Evolutionary conservation across 1,140 invertebrate species (phyloP).

Genomic region (Drosophila tsacasi): DNA sequence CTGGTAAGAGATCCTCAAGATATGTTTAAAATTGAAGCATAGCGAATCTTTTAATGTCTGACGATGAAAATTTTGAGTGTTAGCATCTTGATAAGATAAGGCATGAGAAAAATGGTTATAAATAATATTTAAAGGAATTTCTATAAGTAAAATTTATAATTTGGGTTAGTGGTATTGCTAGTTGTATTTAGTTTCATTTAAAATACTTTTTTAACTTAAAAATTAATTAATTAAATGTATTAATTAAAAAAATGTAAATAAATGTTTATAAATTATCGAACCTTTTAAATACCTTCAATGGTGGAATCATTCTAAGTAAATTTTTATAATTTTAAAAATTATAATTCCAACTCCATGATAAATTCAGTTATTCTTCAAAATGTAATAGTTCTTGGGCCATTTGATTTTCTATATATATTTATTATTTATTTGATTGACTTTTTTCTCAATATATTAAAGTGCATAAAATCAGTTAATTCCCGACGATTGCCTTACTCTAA

Average conservation of each 20-base stretch:
- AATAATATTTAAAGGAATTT: not conserved
- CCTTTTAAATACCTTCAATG: no score
- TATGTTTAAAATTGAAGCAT: constrained; percentile 13
- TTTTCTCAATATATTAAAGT: not conserved
- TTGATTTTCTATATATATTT: not conserved
- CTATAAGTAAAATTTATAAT: no score
- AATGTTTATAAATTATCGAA: no score
- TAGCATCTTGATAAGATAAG: constrained; percentile 11
- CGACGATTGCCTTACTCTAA: constrained; percentile 43
- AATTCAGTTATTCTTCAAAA: not conserved
- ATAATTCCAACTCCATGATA: not conserved
- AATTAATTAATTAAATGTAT: no score
- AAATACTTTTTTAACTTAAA: no score
- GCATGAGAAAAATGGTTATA: not conserved
- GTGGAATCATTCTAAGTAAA: no score
- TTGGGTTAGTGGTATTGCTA: not conserved
- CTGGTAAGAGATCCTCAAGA: constrained; percentile 8
- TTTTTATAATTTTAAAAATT: no score
- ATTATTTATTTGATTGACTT: not conserved
- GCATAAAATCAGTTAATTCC: constrained; percentile 21
- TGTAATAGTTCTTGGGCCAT: not conserved
- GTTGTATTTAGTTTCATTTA: not conserved
- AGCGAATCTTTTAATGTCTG: constrained; percentile 19
- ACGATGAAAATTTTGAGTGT: not conserved
- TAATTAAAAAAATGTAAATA: no score